Base-by-base conservation (phyloP, 2,888 invertebrate genomes). In the Eudemis profundana region DNA sequence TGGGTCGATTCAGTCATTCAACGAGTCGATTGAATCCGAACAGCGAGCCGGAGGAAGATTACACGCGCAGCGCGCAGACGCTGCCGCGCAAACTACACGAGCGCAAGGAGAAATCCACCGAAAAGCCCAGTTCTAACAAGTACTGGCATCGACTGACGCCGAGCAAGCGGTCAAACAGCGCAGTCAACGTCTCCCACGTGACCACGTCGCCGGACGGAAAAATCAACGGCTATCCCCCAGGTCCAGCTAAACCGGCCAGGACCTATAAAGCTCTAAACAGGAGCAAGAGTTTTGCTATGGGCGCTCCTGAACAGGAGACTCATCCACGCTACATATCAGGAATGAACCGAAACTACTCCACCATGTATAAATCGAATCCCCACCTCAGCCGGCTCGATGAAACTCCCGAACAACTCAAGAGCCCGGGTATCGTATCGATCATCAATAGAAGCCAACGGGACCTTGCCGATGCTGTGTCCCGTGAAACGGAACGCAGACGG, bases 251-350 rank as follows among this genome's bases (percentile, higher is more conserved):
- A 81, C 97, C 97, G 7, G 96, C 96, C 33, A 93, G 96, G 73
- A 95, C 96, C 44, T 96, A 96, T 86, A 95, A 95, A 79, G 94
- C 96, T 19, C 89, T 97, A 44, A 94, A 95, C 68, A 93, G 97
- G 67, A 97, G 97, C 86, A 96, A 97, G 87, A 97, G 97, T 84
- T 96, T 97, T 90, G 97, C 96, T 93, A 95, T 96, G 74, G 96
- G 96, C 76, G 95, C 94, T 70, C 91, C 93, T 67, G 93, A 93
- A 85, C 86, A 83, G 70, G 89, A 91, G 44, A 89, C 91, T 15
- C 92, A 92, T 56, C 87, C 90, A 33, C 89, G 90, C 54, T 92
- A 91, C 87, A 78, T 89, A 46, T 84, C 89, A 65, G 86, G 85
- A 47, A 89, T 93, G 84, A 92, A 77, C 77, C 89, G 93, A 71